A percentile compares a stretch with the other conserved stretches of the same genome.
Conservation (phyloP, 2,888 invertebrate species). For the Tinea trinotella region DNA sequence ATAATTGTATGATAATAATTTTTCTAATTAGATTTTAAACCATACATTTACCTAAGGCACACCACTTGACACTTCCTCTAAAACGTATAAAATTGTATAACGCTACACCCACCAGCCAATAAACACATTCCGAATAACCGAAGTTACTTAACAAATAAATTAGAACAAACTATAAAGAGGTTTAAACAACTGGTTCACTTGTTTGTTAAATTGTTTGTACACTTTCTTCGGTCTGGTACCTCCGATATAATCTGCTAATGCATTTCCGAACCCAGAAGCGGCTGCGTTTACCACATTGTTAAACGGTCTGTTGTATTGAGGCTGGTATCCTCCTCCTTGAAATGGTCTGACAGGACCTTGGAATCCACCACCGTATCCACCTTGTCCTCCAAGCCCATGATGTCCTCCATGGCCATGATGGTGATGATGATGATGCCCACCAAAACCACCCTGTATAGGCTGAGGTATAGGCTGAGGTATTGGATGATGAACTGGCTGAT, state of each 20-base stretch:
- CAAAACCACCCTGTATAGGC: constrained; percentile 5
- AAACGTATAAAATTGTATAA: constrained; percentile 11
- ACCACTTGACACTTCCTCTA: too few relatives aligned
- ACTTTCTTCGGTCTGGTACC: constrained; percentile 46
- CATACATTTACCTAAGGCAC: too few relatives aligned
- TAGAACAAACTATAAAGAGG: constrained; percentile 53
- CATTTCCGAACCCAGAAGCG: constrained; percentile 67
- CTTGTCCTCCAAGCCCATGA: constrained; percentile 21
- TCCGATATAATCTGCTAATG: constrained; percentile 55
- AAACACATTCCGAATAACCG: background rate
- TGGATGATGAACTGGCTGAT: constrained; percentile 23
- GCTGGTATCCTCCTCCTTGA: constrained; percentile 19
- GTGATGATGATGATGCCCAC: constrained; percentile 19
- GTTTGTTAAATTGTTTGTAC: constrained; percentile 48
- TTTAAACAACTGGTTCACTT: constrained; percentile 44
- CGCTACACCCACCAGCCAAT: constrained; percentile 14
- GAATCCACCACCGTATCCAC: constrained; percentile 24
- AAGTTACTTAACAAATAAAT: constrained; percentile 21
- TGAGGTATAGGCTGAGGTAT: constrained; percentile 22
- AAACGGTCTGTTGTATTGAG: constrained; percentile 34
- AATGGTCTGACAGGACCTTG: constrained; percentile 20
- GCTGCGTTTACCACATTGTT: constrained; percentile 50
- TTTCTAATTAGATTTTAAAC: too few relatives aligned
- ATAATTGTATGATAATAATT: too few relatives aligned
- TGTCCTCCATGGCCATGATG: constrained; percentile 14